These are phyloP conservation scores for Unio delphinus DNA, from an alignment of 2,888 invertebrate genomes.

Conservation along the genomic window DNA sequence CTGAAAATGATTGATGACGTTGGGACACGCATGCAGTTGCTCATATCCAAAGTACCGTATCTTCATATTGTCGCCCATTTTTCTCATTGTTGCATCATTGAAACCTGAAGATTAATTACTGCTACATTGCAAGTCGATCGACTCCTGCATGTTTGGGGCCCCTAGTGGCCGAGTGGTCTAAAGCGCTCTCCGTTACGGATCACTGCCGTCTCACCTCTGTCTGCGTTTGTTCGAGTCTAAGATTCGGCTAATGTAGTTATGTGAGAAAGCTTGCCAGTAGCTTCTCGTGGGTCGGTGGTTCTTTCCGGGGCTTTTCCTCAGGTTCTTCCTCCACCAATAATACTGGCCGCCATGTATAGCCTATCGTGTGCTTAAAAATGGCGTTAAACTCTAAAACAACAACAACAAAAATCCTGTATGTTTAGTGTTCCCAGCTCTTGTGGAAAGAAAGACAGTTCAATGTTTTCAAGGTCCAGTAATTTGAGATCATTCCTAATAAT, in stretches of 20 bases:
- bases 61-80: conserved; percentile 27
- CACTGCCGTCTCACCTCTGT: too few species aligned
- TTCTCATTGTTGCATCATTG: conserved; percentile 22
- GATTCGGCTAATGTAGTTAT: too few species aligned
- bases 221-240: too few species aligned
- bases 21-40: conserved; percentile 23
- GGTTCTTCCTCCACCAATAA: too few species aligned
- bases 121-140: conserved; percentile 24
- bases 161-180: conserved; percentile 1
- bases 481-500: conserved; percentile 16
- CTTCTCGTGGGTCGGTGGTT: too few species aligned
- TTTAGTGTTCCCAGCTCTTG: conserved; percentile 16
- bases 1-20: conserved; percentile 27
- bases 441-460: conserved; percentile 14
- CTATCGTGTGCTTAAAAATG: too few species aligned
- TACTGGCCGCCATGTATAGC: too few species aligned
- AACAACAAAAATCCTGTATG: background rate
- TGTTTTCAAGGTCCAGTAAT: conserved; percentile 21
- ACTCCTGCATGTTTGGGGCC: conserved; percentile 12
- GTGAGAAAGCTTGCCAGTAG: too few species aligned
- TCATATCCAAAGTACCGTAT: conserved; percentile 37
- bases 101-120: conserved; percentile 15
- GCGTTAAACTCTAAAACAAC: too few species aligned
- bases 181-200: too few species aligned
- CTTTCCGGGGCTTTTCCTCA: too few species aligned